These are phyloP conservation scores for Tetragonula carbonaria DNA, from an alignment of 2,888 invertebrate species.

Conservation along the genomic window DNA sequence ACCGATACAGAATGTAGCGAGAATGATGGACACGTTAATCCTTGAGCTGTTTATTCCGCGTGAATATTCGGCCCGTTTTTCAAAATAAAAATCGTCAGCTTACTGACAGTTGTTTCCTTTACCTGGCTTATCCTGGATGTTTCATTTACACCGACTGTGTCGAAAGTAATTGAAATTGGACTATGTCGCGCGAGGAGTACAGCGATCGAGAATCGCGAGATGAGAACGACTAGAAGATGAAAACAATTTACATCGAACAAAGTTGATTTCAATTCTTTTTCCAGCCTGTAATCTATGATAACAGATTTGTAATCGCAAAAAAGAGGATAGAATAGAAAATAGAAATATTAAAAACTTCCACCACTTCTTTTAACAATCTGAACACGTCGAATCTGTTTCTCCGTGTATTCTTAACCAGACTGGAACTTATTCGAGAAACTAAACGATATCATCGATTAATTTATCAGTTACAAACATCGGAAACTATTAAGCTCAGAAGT, in stretches of 20 bases:
- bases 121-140: not conserved
- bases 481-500: conserved; percentile 25
- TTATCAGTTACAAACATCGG: conserved; percentile 2
- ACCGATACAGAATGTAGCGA: not conserved
- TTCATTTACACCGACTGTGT: not conserved
- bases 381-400: no score
- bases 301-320: no score
- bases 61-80: not conserved
- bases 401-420: no score
- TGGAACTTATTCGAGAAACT: no score
- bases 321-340: no score
- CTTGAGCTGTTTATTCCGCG: not conserved
- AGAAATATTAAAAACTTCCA: no score
- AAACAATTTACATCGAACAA: not conserved
- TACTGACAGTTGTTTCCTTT: not conserved
- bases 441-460: no score
- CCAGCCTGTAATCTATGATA: no score
- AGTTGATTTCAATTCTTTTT: no score
- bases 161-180: not conserved
- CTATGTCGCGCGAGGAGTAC: not conserved
- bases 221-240: not conserved
- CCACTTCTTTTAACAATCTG: no score
- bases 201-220: not conserved
- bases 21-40: not conserved
- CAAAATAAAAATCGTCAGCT: not conserved